phyloP scores from a whole-genome alignment of 2,888 invertebrate genomes.

The Metopia argyrocephala region DNA sequence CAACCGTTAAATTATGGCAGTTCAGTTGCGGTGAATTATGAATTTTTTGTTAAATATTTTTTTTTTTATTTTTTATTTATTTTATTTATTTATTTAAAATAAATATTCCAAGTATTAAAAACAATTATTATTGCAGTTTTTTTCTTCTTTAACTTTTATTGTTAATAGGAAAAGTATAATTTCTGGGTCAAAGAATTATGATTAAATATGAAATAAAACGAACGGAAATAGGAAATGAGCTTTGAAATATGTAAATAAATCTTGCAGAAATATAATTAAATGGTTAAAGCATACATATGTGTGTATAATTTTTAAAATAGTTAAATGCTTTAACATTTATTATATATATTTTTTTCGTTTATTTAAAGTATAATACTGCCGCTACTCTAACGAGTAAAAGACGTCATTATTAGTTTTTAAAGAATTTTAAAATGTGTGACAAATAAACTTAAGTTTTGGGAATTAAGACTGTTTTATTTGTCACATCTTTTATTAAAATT shows the following conservation, averaged over 20 bases:
- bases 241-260: constrained; percentile 38
- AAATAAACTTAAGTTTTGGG: too few species aligned
- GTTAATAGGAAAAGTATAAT: constrained; percentile 1
- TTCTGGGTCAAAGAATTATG: constrained; percentile 55
- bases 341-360: too few species aligned
- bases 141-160: background rate
- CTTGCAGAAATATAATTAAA: background rate
- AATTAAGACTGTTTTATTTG: too few species aligned
- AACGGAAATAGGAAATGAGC: constrained; percentile 50
- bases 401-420: too few species aligned
- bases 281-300: background rate
- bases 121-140: constrained; percentile 18
- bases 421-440: too few species aligned
- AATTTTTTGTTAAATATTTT: background rate
- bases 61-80: background rate
- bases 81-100: constrained; percentile 9
- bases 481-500: too few species aligned
- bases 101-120: constrained; percentile 28
- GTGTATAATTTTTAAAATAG: background rate
- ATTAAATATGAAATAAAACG: constrained; percentile 32
- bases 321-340: too few species aligned
- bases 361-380: too few species aligned
- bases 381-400: too few species aligned
- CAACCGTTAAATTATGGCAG: constrained; percentile 50
- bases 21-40: background rate